phyloP scores from a whole-genome alignment of 2,113 vertebrate species.

The Elephas maximus region DNA sequence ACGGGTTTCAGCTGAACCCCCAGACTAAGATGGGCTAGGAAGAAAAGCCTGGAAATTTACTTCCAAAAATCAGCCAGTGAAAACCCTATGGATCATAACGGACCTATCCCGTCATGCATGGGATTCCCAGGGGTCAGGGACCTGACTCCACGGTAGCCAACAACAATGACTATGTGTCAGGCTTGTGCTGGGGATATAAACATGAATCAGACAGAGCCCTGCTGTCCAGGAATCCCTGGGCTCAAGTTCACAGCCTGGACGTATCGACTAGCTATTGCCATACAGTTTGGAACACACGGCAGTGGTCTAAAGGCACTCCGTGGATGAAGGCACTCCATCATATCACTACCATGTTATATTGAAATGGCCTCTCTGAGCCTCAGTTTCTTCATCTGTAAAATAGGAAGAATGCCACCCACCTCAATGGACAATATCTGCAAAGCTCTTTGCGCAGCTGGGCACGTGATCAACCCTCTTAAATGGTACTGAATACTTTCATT shows the following conservation, averaged over 20 bases:
- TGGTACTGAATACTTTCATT: accelerated
- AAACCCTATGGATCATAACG: no score
- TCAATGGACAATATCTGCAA: neutral
- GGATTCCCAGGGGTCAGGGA: no score
- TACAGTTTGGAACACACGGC: neutral
- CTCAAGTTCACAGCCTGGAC: neutral
- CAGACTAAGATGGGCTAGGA: no score
- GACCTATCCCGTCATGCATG: no score
- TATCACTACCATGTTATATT: neutral
- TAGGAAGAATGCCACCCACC: neutral
- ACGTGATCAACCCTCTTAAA: accelerated
- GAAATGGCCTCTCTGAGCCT: neutral
- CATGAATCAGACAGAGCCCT: no score
- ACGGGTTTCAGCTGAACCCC: neutral
- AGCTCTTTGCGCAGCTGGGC: neutral
- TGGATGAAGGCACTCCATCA: neutral
- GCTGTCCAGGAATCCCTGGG: neutral
- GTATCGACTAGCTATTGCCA: neutral
- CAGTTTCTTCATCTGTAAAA: neutral
- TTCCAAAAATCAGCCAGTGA: no score
- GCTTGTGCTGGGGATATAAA: neutral
- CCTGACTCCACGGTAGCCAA: no score
- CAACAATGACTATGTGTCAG: no score
- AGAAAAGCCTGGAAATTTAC: no score
- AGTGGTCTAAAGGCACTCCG: neutral